Percentiles rank a stretch among this genome's conserved stretches.
phyloP scores from a whole-genome alignment of 1,140 invertebrate genomes.

The Theocolax elegans region DNA sequence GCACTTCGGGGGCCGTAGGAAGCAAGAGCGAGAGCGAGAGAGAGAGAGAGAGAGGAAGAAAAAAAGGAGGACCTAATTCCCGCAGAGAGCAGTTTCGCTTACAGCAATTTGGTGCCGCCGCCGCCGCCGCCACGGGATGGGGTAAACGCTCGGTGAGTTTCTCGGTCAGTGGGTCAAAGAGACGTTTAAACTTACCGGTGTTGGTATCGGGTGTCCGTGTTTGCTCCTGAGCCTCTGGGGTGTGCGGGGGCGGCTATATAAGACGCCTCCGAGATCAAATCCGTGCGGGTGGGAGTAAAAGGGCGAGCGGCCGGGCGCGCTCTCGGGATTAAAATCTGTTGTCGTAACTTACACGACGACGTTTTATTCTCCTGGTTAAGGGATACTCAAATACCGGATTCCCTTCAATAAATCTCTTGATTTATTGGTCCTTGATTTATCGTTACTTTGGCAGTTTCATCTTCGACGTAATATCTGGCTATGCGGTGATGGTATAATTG shows the following conservation, averaged over 20 bases:
- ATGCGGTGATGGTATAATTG: too few relatives aligned
- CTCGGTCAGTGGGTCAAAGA: constrained; percentile 37
- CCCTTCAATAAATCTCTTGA: too few relatives aligned
- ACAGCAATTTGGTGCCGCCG: background rate
- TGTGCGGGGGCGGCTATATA: background rate
- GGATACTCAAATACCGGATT: too few relatives aligned
- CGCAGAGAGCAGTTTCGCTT: constrained; percentile 12
- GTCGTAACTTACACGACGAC: constrained; percentile 7
- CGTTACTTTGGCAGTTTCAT: too few relatives aligned
- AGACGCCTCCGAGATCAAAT: background rate
- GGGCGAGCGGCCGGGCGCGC: constrained; percentile 14
- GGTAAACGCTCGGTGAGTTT: background rate
- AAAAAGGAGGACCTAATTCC: constrained; percentile 16
- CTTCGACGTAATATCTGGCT: too few relatives aligned
- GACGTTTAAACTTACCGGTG: constrained; percentile 29
- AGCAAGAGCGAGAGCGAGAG: constrained; percentile 5
- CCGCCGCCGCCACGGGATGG: background rate
- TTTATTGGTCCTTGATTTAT: too few relatives aligned
- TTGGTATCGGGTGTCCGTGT: constrained; percentile 32
- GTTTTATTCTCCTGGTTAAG: too few relatives aligned
- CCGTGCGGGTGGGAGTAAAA: background rate
- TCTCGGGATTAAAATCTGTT: constrained; percentile 2
- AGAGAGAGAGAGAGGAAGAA: constrained; percentile 4
- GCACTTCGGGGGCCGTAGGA: background rate
- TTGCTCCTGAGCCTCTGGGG: constrained; percentile 6